Base-by-base conservation (phyloP, 2,797 vertebrate genomes). In the Gallinago solitaria region DNA sequence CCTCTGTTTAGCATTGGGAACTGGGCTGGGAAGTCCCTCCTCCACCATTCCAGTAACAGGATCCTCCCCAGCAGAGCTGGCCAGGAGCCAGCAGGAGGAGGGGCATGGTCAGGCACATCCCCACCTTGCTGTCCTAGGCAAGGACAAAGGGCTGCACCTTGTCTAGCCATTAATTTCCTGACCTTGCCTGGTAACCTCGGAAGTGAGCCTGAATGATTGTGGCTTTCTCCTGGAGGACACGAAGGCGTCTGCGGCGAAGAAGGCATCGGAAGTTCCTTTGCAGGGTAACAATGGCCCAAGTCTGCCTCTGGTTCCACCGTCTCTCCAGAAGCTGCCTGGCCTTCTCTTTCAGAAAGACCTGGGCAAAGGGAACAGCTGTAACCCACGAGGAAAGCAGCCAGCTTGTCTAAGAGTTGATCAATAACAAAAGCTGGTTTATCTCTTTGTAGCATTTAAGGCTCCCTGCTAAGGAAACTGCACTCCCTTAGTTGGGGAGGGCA, bases 141-240 rank as follows among this genome's bases (percentile, higher is more conserved):
- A 45, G 60, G 60, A 56, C 61, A 37, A 9, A 67, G 45, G 23
- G 47, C 73, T 76, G 41, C 56, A 37, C 32, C n/a, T 85, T 54
- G 35, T 48, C 71, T 69, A 45, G 20, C 5, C 35, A 48, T 48
- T 54, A 69, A 7, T 67, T 64, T 64, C 63, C 98, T 96, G 65
- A 99, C 99, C 99, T 99, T 96, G 99, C 98, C 97, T 99, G 99
- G 91, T 99, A 98, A n/a, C 99, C 99, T 61, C 98, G 95, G 89
- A 99, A 98, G 25, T 98, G 98, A 81, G 99, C 99, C 97, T 99
- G 99, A 86, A 99, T 97, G 79, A 99, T 8, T 2, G 98, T 98
- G 95, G 98, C 98, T 91, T 99, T 99, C 95, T 98, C 96, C 56
- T 98, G 98, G 95, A 99, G 98, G 90, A 98, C 97, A 32, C 86